phyloP scores from a whole-genome alignment of 2,888 invertebrate genomes.

The Eulithis testata region DNA sequence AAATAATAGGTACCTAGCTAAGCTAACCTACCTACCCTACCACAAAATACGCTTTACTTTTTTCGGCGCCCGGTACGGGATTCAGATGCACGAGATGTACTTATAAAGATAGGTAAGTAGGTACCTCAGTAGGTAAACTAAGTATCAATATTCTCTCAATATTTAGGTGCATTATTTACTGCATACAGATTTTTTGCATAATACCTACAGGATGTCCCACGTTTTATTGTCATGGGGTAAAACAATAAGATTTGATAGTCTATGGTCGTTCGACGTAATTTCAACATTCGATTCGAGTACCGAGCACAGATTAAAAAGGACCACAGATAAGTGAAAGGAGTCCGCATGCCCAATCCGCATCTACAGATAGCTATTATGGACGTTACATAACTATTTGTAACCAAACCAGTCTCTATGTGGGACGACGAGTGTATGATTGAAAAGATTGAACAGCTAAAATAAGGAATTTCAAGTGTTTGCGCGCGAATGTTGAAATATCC shows the following conservation, averaged over 20 bases:
- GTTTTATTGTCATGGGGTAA: neutral
- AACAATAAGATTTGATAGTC: slow-evolving; percentile 4
- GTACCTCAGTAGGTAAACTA: too few species aligned
- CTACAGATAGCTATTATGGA: slow-evolving; percentile 47
- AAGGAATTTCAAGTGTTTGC: slow-evolving; percentile 25
- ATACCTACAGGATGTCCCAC: neutral
- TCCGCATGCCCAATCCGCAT: slow-evolving; percentile 44
- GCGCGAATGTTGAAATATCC: slow-evolving; percentile 18
- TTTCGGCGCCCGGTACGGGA: too few species aligned
- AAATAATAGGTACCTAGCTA: too few species aligned
- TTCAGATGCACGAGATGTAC: too few species aligned
- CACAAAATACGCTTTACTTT: too few species aligned
- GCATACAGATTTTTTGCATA: too few species aligned
- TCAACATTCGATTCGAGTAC: slow-evolving; percentile 25
- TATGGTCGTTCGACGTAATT: slow-evolving; percentile 24
- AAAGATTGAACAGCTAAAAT: slow-evolving; percentile 35
- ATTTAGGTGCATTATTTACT: too few species aligned
- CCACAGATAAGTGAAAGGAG: slow-evolving; percentile 64
- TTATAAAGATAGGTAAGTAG: too few species aligned
- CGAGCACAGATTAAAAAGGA: slow-evolving; percentile 59
- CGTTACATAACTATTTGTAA: slow-evolving; percentile 53
- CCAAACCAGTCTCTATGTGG: slow-evolving; percentile 44
- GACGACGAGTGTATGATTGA: slow-evolving; percentile 40
- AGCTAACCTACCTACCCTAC: too few species aligned
- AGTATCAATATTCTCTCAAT: too few species aligned